Percentiles rank a stretch among this genome's conserved stretches.
These are phyloP conservation scores for Idaea dimidiata DNA, from an alignment of 2,888 invertebrate species.

Conservation along the genomic window DNA sequence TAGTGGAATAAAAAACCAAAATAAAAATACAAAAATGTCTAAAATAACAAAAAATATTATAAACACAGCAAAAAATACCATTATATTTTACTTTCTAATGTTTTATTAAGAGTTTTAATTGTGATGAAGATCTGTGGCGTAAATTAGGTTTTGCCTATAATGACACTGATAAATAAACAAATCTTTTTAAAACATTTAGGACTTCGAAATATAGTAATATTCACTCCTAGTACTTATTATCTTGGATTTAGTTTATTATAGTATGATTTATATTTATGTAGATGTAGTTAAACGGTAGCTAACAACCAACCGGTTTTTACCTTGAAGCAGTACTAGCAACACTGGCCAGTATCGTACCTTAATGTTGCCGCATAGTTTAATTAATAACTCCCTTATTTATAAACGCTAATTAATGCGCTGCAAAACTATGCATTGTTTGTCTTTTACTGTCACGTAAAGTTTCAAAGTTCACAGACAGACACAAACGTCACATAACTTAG, in stretches of 20 bases:
- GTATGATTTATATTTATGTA: conserved; percentile 20
- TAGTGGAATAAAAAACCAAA: conserved; percentile 55
- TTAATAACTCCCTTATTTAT: not conserved
- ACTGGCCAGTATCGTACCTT: conserved; percentile 9
- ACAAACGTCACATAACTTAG: too few relatives aligned
- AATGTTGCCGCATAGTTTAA: not conserved
- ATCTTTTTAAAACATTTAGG: conserved; percentile 25
- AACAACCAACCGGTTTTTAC: conserved; percentile 9
- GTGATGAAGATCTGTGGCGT: conserved; percentile 19
- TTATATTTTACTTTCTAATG: conserved; percentile 25
- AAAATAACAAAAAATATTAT: conserved; percentile 62
- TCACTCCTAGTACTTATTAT: conserved; percentile 44
- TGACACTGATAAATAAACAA: conserved; percentile 19
- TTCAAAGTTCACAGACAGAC: too few relatives aligned
- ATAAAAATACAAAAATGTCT: conserved; percentile 66
- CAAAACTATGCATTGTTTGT: too few relatives aligned
- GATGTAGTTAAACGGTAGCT: conserved; percentile 12
- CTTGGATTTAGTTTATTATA: conserved; percentile 37
- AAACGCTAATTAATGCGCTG: too few relatives aligned
- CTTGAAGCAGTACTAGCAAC: conserved; percentile 2
- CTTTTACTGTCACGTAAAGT: too few relatives aligned
- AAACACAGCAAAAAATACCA: not conserved
- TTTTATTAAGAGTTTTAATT: conserved; percentile 24
- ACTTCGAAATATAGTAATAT: conserved; percentile 27
- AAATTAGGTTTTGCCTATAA: conserved; percentile 31